Evolutionary conservation across 2,113 vertebrate genomes (phyloP).

Genomic region (Riparia riparia): DNA sequence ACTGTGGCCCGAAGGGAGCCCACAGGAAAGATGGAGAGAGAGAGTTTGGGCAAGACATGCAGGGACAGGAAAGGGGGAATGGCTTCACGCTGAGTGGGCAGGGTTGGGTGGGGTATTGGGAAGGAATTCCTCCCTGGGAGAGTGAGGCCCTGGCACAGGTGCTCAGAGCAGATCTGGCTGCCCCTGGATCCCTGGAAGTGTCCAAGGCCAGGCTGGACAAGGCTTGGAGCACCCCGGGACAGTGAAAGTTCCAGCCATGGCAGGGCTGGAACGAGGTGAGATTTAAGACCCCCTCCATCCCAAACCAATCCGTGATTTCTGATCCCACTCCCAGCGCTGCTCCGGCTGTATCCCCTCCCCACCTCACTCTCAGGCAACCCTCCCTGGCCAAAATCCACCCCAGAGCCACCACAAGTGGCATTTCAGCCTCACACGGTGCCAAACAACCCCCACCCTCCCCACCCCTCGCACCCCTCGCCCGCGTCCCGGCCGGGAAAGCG

Average conservation of each 20-base stretch:
- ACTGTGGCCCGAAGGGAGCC: not conserved
- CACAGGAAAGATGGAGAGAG: too few relatives aligned
- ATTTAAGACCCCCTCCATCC: not conserved
- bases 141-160: not conserved
- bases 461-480: accelerated
- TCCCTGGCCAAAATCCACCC: not conserved
- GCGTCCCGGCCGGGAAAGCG: not conserved
- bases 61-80: not conserved
- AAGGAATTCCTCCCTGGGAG: accelerated
- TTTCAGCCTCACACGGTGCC: not conserved
- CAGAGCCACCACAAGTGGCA: accelerated
- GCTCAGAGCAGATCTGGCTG: not conserved
- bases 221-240: accelerated
- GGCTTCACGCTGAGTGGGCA: not conserved
- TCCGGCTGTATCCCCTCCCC: not conserved
- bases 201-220: accelerated
- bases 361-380: accelerated
- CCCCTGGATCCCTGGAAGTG: not conserved
- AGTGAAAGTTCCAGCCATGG: not conserved
- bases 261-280: accelerated
- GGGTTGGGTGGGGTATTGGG: accelerated
- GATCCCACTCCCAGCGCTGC: accelerated
- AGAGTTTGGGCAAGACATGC: not conserved
- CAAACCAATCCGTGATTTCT: not conserved
- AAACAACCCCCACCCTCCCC: not conserved